phyloP scores from a whole-genome alignment of 1,140 invertebrate species.

The Hylaeus volcanicus region DNA sequence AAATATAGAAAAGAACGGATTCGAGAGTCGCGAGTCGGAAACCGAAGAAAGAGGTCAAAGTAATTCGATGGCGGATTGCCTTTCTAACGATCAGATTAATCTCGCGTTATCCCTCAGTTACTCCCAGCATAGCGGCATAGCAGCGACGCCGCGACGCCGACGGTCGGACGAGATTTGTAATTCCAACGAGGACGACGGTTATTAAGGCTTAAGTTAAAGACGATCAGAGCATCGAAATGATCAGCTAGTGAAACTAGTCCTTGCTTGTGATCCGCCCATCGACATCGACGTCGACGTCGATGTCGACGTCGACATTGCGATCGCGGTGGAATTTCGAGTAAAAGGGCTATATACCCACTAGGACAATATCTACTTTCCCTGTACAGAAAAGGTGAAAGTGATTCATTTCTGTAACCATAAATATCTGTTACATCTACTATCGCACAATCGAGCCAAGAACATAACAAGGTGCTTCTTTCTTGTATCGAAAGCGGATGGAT shows the following conservation, averaged over 20 bases:
- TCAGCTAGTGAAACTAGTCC: too few species aligned
- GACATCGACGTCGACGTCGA: too few species aligned
- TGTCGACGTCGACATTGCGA: too few species aligned
- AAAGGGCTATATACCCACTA: too few species aligned
- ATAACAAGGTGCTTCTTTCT: background rate
- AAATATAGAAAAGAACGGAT: too few species aligned
- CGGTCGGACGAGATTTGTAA: background rate
- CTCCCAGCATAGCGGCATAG: background rate
- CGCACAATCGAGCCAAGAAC: slow-evolving; percentile 25
- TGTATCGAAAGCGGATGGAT: slow-evolving; percentile 11
- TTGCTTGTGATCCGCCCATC: too few species aligned
- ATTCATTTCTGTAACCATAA: background rate
- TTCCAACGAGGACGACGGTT: slow-evolving; percentile 3
- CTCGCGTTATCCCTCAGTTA: slow-evolving; percentile 7
- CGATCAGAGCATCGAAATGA: background rate
- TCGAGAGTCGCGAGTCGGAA: too few species aligned
- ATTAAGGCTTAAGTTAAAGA: background rate
- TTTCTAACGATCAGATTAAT: slow-evolving; percentile 21
- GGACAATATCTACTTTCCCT: too few species aligned
- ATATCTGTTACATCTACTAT: slow-evolving; percentile 18
- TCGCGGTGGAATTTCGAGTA: background rate
- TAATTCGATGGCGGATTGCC: slow-evolving; percentile 14
- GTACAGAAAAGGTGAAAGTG: too few species aligned
- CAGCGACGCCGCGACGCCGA: too few species aligned
- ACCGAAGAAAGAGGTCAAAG: background rate